Evolutionary conservation across 2,888 invertebrate genomes (phyloP).

Genomic region (Polietes domitor): DNA sequence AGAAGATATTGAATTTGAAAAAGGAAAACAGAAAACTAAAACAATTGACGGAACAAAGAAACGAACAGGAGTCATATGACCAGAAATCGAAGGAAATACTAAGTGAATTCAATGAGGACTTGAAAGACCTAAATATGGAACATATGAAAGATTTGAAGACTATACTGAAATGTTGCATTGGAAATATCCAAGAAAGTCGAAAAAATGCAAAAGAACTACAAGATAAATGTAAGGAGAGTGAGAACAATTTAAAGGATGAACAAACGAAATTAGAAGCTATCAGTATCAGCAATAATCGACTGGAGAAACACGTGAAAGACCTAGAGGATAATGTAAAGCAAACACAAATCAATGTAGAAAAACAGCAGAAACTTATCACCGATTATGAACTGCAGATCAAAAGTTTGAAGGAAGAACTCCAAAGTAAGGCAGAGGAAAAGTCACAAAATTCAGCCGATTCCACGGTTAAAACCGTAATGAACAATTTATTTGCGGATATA

Average conservation of each 20-base stretch:
- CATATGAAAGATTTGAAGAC: conserved; percentile 40
- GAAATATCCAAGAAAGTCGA: conserved; percentile 34
- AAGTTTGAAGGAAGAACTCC: conserved; percentile 17
- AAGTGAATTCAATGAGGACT: conserved; percentile 46
- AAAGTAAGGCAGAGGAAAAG: conserved; percentile 24
- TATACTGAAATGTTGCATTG: conserved; percentile 27
- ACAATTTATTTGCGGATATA: conserved; percentile 72
- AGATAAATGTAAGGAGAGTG: conserved; percentile 13
- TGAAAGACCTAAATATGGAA: conserved; percentile 49
- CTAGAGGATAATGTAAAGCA: conserved; percentile 36
- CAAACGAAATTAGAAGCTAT: conserved; percentile 20
- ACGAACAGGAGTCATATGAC: neutral
- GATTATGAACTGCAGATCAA: conserved; percentile 45
- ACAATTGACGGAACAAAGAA: conserved; percentile 61
- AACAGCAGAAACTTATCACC: neutral
- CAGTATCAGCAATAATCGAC: neutral
- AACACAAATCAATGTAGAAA: conserved; percentile 24
- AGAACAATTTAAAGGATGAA: conserved; percentile 29
- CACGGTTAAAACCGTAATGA: conserved; percentile 73
- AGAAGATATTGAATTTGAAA: conserved; percentile 78
- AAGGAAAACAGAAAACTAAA: conserved; percentile 77
- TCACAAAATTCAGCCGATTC: conserved; percentile 9
- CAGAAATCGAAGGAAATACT: conserved; percentile 42
- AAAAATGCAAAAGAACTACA: conserved; percentile 5
- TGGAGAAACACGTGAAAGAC: conserved; percentile 29